Percentiles rank a stretch among this genome's conserved stretches.
phyloP scores from a whole-genome alignment of 2,797 vertebrate species.

The Lindbergichthys nudifrons region DNA sequence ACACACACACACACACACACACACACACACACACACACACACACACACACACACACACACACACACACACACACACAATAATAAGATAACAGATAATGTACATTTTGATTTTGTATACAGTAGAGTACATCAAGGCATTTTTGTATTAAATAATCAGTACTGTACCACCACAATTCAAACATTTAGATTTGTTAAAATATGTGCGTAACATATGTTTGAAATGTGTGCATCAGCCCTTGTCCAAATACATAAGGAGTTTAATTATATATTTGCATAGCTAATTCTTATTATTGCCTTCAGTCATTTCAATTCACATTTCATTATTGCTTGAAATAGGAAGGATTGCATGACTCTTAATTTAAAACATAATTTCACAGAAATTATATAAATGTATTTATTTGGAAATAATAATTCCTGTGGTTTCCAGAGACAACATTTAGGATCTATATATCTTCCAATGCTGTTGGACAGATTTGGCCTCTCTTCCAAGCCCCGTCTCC shows the following conservation, averaged over 20 bases:
- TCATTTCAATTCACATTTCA: not conserved
- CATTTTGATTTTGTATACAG: too few relatives aligned
- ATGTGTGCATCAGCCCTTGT: slow-evolving; percentile 9
- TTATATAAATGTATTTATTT: not conserved
- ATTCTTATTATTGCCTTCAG: slow-evolving; percentile 9
- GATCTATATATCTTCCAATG: not conserved
- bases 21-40: not conserved
- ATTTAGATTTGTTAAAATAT: slow-evolving; percentile 24
- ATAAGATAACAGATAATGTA: too few relatives aligned
- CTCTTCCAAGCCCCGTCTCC: slow-evolving; percentile 4
- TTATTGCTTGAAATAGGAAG: too few relatives aligned
- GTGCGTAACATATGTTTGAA: too few relatives aligned
- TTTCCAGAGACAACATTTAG: not conserved
- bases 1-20: not conserved
- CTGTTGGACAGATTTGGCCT: not conserved
- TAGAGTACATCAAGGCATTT: too few relatives aligned
- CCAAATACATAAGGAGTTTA: slow-evolving; percentile 8
- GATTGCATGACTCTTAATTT: too few relatives aligned
- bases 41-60: slow-evolving; percentile 16
- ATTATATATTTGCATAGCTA: slow-evolving; percentile 24
- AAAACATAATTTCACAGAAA: not conserved
- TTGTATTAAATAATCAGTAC: too few relatives aligned
- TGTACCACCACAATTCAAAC: not conserved
- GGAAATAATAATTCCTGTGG: not conserved
- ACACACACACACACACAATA: slow-evolving; percentile 10